These are phyloP conservation scores for Xanthorhoe designata DNA, from an alignment of 2,888 invertebrate species.

Conservation along the genomic window DNA sequence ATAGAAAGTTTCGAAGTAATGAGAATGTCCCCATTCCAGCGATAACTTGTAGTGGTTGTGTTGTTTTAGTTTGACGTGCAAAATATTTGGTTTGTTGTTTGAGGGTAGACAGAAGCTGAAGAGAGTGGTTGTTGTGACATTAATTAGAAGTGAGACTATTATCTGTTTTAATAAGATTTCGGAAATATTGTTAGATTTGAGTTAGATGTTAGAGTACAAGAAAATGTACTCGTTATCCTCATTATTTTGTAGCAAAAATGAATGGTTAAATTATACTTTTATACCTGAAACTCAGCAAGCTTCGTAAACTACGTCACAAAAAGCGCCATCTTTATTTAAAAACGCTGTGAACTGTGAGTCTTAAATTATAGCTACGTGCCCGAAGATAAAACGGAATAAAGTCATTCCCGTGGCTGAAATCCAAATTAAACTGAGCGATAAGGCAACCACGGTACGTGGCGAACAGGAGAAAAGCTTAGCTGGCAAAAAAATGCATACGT, in stretches of 20 bases:
- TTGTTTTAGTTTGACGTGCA: background rate
- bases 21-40: conserved; percentile 1
- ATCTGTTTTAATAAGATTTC: too few relatives aligned
- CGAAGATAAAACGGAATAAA: conserved; percentile 32
- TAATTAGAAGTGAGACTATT: background rate
- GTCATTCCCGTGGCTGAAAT: conserved; percentile 31
- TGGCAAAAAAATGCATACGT: conserved; percentile 29
- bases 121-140: background rate
- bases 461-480: conserved; percentile 29
- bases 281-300: background rate
- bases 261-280: background rate
- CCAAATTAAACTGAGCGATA: conserved; percentile 35
- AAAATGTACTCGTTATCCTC: background rate
- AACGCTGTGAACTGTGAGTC: conserved; percentile 16
- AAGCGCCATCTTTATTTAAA: conserved; percentile 12
- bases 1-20: conserved; percentile 13
- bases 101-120: background rate
- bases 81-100: background rate
- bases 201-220: too few relatives aligned
- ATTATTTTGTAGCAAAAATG: background rate
- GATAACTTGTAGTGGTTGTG: background rate
- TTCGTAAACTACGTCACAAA: background rate
- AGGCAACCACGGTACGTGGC: conserved; percentile 24
- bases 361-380: conserved; percentile 21
- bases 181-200: too few relatives aligned